Evolutionary conservation across 2,797 vertebrate species (phyloP).

Genomic region (Cossypha heuglini): DNA sequence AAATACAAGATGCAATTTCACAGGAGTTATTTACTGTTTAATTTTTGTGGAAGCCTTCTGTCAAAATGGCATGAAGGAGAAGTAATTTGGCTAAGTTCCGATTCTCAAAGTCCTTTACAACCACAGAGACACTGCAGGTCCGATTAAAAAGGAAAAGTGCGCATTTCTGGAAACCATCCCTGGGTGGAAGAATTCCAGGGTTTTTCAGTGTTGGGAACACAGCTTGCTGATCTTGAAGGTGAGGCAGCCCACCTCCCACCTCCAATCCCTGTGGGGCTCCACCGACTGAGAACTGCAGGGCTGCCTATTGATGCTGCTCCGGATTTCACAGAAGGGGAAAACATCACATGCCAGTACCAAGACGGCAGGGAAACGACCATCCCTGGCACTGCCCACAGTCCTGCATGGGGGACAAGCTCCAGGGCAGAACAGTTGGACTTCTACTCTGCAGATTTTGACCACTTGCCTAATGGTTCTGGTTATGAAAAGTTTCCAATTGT

Average conservation of each 20-base stretch:
- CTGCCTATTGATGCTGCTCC: not conserved
- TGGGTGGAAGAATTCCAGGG: constrained; percentile 28
- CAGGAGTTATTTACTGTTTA: constrained; percentile 36
- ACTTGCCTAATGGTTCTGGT: not conserved
- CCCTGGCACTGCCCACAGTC: not conserved
- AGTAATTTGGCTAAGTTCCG: not conserved
- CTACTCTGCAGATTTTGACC: constrained; percentile 15
- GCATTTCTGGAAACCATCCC: constrained; percentile 51
- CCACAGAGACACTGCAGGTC: constrained; percentile 49
- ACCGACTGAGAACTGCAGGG: not conserved
- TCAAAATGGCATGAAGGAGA: constrained; percentile 37
- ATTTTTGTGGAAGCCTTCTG: constrained; percentile 55
- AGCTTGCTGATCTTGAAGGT: not conserved
- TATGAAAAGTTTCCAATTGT: constrained; percentile 32
- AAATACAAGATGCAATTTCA: constrained; percentile 33
- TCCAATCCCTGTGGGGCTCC: not conserved
- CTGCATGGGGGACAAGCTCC: not conserved
- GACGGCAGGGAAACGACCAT: not conserved
- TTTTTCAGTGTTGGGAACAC: not conserved
- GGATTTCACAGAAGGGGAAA: not conserved
- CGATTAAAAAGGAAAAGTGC: constrained; percentile 37
- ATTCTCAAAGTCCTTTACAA: constrained; percentile 28
- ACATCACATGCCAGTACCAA: accelerated
- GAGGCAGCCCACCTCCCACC: not conserved
- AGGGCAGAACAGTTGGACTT: not conserved